Conservation (phyloP, 2,797 vertebrate species). For the Otolemur crassicaudatus region DNA sequence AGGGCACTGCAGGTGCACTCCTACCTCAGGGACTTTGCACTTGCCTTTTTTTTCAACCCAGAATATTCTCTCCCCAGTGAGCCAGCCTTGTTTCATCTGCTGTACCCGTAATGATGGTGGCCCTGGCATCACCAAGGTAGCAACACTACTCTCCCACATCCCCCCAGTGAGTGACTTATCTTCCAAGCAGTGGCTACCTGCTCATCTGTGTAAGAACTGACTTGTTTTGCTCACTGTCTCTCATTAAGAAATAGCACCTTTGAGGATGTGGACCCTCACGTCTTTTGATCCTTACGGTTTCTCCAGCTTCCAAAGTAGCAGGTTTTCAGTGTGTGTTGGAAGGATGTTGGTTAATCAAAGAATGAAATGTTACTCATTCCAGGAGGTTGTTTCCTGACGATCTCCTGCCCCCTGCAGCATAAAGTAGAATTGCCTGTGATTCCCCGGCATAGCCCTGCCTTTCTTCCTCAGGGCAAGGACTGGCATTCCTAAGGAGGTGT, state of each 20-base stretch:
- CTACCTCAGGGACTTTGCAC: not conserved
- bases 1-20: not conserved
- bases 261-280: not conserved
- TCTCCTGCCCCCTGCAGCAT: not conserved
- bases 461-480: not conserved
- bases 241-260: not conserved
- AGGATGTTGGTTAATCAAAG: not conserved
- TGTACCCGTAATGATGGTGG: not conserved
- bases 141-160: not conserved
- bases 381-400: not conserved
- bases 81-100: not conserved
- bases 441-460: not conserved
- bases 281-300: not conserved
- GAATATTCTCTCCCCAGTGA: not conserved
- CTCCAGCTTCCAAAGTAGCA: not conserved
- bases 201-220: not conserved
- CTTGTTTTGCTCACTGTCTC: not conserved
- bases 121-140: too few relatives aligned
- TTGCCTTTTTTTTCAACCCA: too few relatives aligned
- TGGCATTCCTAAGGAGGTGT: not conserved
- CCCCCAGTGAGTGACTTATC: not conserved
- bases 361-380: not conserved
- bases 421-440: not conserved
- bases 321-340: not conserved
- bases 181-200: not conserved